These are phyloP conservation scores for Trachops cirrhosus DNA, from an alignment of 2,797 vertebrate species.

Conservation along the genomic window DNA sequence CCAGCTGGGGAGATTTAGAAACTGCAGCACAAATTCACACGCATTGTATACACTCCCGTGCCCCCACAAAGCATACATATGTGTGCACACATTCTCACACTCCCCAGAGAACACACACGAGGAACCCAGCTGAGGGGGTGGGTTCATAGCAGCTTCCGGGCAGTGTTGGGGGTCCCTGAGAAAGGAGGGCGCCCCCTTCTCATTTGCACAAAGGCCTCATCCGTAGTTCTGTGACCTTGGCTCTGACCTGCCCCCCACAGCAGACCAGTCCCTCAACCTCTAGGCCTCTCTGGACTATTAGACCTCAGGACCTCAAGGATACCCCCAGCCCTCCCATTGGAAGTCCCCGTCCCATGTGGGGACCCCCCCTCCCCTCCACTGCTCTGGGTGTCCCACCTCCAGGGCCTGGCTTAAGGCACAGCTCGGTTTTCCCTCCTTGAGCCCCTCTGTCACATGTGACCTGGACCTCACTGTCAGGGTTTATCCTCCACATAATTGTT, in stretches of 20 bases:
- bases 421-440: background rate
- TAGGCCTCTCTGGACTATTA: background rate
- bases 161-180: background rate
- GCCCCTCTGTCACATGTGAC: background rate
- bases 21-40: background rate
- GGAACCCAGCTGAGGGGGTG: background rate
- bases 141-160: background rate
- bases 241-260: background rate
- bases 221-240: fast-evolving
- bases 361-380: background rate
- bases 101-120: background rate
- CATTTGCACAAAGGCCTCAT: background rate
- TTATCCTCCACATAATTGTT: background rate
- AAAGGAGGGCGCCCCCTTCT: background rate
- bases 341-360: background rate
- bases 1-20: background rate
- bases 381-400: background rate
- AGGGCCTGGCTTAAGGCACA: background rate
- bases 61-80: background rate
- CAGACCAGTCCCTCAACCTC: background rate
- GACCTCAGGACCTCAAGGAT: background rate
- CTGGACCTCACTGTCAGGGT: background rate
- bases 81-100: no score
- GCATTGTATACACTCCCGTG: fast-evolving
- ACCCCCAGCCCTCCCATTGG: no score